Conservation (phyloP, 2,888 invertebrate species). For the Drosophila greeni region DNA sequence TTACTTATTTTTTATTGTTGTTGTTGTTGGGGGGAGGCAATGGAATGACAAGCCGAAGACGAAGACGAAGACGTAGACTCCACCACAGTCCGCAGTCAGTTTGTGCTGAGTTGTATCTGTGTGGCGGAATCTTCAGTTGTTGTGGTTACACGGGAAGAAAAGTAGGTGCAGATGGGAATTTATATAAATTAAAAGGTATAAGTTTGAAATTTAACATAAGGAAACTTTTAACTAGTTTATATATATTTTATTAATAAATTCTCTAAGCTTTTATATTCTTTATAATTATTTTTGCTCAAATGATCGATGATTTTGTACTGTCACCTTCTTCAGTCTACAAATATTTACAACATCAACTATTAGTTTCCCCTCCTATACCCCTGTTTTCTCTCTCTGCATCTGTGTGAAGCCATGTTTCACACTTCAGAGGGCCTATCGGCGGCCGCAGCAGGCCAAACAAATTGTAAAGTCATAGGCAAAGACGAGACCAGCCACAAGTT, state of each 20-base stretch:
- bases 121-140: constrained; percentile 35
- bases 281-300: no score
- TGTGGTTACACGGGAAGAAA: constrained; percentile 12
- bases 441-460: constrained; percentile 68
- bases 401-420: constrained; percentile 73
- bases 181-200: no score
- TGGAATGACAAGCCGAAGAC: constrained; percentile 68
- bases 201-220: no score
- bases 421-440: constrained; percentile 74
- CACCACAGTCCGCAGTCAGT: constrained; percentile 40
- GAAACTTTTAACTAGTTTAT: neutral
- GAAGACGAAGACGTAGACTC: constrained; percentile 41
- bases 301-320: neutral
- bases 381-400: constrained; percentile 28
- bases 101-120: constrained; percentile 68
- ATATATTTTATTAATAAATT: neutral
- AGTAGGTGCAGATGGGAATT: no score
- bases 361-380: neutral
- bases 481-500: constrained; percentile 29
- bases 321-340: no score
- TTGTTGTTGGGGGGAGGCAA: constrained; percentile 7
- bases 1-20: constrained; percentile 11
- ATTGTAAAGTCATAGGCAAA: constrained; percentile 71
- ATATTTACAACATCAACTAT: neutral
- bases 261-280: neutral